Evolutionary conservation across 2,797 vertebrate genomes (phyloP).

Genomic region (Acanthurus lineatus): DNA sequence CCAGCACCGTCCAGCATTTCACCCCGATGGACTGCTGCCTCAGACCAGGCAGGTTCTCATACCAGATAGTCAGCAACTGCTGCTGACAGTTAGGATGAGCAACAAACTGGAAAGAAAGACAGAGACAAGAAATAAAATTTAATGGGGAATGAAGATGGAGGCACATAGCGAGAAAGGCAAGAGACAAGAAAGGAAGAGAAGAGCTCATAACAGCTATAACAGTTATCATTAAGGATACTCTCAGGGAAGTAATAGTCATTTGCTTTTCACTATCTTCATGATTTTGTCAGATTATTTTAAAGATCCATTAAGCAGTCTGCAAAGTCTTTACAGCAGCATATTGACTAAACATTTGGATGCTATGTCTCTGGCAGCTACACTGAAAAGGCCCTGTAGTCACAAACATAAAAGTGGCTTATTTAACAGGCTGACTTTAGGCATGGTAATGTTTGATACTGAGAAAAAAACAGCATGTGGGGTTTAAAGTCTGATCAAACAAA

Average conservation of each 20-base stretch:
- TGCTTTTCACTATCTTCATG: not conserved
- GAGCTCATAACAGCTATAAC: not conserved
- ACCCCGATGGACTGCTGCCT: conserved; percentile 96
- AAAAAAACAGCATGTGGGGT: not conserved
- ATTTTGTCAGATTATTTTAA: not conserved
- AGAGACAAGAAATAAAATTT: conserved; percentile 1
- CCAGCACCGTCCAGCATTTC: conserved; percentile 96
- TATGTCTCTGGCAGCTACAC: not conserved
- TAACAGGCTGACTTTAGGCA: not conserved
- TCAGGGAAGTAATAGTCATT: not conserved
- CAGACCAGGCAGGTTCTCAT: conserved; percentile 95
- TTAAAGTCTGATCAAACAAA: not conserved
- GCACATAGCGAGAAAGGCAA: not conserved
- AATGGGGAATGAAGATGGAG: not conserved
- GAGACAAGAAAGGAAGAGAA: not conserved
- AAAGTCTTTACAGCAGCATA: conserved; percentile 1
- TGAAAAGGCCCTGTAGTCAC: conserved; percentile 3
- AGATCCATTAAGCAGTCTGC: not conserved
- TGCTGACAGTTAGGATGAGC: conserved; percentile 99
- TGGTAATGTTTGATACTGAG: not conserved
- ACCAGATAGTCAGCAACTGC: conserved; percentile 98
- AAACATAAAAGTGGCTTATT: not conserved
- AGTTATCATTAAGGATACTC: not conserved
- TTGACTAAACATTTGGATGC: conserved; percentile 2
- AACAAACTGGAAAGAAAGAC: conserved; percentile 89